Evolutionary conservation across 2,113 vertebrate species (phyloP), one percentile per base, ranked within the genome.

Genomic region (Aphelocoma coerulescens): DNA sequence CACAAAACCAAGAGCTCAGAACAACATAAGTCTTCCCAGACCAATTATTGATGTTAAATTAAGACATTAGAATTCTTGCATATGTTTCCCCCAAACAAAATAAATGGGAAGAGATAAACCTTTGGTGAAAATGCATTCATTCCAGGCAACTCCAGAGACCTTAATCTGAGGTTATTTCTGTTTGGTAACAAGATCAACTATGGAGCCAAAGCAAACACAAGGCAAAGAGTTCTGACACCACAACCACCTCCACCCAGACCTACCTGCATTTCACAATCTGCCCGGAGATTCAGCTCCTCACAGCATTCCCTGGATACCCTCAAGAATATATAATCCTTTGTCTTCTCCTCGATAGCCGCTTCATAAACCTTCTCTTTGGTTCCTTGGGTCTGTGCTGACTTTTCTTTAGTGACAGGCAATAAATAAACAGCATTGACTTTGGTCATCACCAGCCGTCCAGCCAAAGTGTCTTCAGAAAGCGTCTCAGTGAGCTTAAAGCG

Each of bases 321-420:
- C 97, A 99, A 97, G 97, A 99, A 99, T 98, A 99, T 99, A 98
- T 99, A 99, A 55, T 99, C 99, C 98, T 99, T 99, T 85, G 99
- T 99, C 97, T 99, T 99, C 97, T 99, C 99, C 97, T 99, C 99
- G 27, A 99, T 99, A 93, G 99, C 98, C 91, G 99, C 99, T 97
- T 99, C 99, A 84, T 99, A 99, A 85, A 99, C 99, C 46, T 99
- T 99, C 97, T 99, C 99, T 98, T 99, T 99, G 97, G 98, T 98
- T 94, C 99, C 99, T 83, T 99, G 98, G 63, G 98, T 98, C 66
- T 98, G 98, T 37, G 98, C 96, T 96, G 97, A 97, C 73, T 98
- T 99, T 65, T 99, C 99, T 84, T 98, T 98, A 97, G 98, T 98
- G 96, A 99, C 95, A 62, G 99, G 99, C 94, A 99, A 98, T 98